Conservation (phyloP, 2,797 vertebrate species). For the Benthosema pterotum region DNA sequence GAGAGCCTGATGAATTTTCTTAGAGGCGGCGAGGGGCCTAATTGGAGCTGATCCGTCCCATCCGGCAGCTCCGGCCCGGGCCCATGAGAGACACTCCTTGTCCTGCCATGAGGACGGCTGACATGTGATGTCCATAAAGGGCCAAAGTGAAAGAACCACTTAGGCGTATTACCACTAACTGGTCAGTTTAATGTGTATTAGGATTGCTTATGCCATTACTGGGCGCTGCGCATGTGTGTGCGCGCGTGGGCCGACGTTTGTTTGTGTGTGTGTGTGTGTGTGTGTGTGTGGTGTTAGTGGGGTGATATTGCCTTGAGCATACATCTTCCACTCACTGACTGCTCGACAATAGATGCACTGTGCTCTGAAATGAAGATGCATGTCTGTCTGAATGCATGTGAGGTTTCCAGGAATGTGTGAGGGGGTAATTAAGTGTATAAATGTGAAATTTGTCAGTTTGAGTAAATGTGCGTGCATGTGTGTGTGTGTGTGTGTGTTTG, state of each 20-base stretch:
- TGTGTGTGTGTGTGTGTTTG: background rate
- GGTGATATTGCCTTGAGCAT: slow-evolving; percentile 41
- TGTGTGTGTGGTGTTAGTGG: slow-evolving; percentile 5
- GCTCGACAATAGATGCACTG: slow-evolving; percentile 35
- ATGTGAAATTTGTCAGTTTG: slow-evolving; percentile 18
- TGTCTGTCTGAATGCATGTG: slow-evolving; percentile 3
- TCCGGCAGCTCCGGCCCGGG: slow-evolving; percentile 59
- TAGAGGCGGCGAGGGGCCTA: slow-evolving; percentile 73
- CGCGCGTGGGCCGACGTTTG: background rate
- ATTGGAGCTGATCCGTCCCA: slow-evolving; percentile 81
- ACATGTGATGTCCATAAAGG: slow-evolving; percentile 76
- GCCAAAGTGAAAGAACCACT: slow-evolving; percentile 70
- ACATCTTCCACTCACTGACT: background rate
- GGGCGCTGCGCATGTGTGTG: slow-evolving; percentile 34
- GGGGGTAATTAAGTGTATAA: slow-evolving; percentile 14
- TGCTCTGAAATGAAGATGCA: slow-evolving; percentile 26
- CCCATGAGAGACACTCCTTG: slow-evolving; percentile 72
- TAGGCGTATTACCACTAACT: slow-evolving; percentile 71
- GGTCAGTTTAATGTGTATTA: slow-evolving; percentile 71
- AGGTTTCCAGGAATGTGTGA: slow-evolving; percentile 17
- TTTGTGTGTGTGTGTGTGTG: slow-evolving; percentile 7
- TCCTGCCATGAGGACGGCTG: slow-evolving; percentile 57
- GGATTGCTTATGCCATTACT: slow-evolving; percentile 68
- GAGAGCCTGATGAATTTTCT: slow-evolving; percentile 79
- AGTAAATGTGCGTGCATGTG: background rate